Evolutionary conservation across 2,113 vertebrate genomes (phyloP), one percentile per base, ranked within the genome.

Genomic region (Spea bombifrons): DNA sequence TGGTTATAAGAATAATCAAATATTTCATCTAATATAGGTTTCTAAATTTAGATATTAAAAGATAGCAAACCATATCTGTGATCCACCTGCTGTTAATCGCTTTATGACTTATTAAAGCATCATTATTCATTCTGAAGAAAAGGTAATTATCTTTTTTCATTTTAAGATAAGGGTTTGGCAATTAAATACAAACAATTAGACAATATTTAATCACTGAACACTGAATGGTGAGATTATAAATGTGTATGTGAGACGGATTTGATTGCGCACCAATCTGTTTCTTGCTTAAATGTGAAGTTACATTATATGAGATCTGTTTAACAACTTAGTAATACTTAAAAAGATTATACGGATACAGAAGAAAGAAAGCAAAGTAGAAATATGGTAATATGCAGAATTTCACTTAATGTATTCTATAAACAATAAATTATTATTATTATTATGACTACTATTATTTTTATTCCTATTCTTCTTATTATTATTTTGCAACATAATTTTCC

Each of bases 171-270:
- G 79, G 80, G 67, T 82, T 86, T 86, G 83, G 87, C 89, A 91
- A 91, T 92, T 92, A 92, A 90, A 92, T 88, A 87, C 90, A 92
- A 92, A 92, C 91, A 92, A 92, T 92, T 91, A 87, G 87, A 89
- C 91, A 89, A 87, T 85, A 91, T 90, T 91, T 88, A 91, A 92
- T 90, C 88, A 85, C 85, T 50, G 46, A 45, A 55, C 15, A 52
- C 6, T 9, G 57, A 61, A 61, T 12, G 13, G 4, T 12, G 9
- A 13, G 13, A 61, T 13, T 61, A 61, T 12, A 61, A 10, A 61
- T 61, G 57, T 61, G 8, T n/a, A 8, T 61, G 8, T 61, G 57
- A 7, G 9, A 52, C 9, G 1, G 50, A 30, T 30, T 30, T 52
- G 6, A 52, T 52, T 52, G 6, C 50, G 1, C 6, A 52, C 6